Base-by-base conservation (phyloP, 2,113 vertebrate genomes). In the Ageneiosus marmoratus region DNA sequence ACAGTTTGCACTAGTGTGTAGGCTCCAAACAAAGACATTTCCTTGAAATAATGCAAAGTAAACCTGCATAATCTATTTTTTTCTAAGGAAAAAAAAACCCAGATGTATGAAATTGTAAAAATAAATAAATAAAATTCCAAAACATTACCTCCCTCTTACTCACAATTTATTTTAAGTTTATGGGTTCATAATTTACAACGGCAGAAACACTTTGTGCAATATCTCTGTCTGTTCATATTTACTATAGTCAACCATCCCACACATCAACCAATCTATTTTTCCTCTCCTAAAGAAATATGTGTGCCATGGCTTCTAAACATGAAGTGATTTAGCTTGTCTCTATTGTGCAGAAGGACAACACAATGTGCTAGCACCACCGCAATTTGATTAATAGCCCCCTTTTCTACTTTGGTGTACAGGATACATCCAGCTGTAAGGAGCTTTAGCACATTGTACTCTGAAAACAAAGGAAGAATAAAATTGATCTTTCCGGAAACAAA, bases 391-490 rank as follows among this genome's bases (percentile, higher is more conserved):
- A 94, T 94, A 92, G 93, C 91, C 91, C 90, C 91, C 91, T 29
- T n/a, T 93, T 92, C 89, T 91, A 83, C 87, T 86, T 41, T 82
- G 87, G 88, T 91, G 89, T 93, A 92, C 87, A 72, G 91, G 93
- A 94, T 93, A 93, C 89, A 92, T 93, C 92, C 93, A 93, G 93
- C 91, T 90, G 87, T 91, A 89, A 83, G 87, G 87, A 88, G 91
- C 92, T 92, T 91, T 92, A 90, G 89, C 91, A 91, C 91, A 94
- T 93, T 94, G 93, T 94, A 91, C 92, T 93, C 90, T 86, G 92
- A 93, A 94, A 94, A 94, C 94, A 94, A 94, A 94, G 90, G 93
- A 93, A 94, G 91, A 94, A 93, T 92, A 91, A 93, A 94, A 94
- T 95, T 93, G 94, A 95, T 95, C 93, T 93, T 93, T 92, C 89